Evolutionary conservation across 1,140 invertebrate genomes (phyloP).

Genomic region (Brachystomella parvula): DNA sequence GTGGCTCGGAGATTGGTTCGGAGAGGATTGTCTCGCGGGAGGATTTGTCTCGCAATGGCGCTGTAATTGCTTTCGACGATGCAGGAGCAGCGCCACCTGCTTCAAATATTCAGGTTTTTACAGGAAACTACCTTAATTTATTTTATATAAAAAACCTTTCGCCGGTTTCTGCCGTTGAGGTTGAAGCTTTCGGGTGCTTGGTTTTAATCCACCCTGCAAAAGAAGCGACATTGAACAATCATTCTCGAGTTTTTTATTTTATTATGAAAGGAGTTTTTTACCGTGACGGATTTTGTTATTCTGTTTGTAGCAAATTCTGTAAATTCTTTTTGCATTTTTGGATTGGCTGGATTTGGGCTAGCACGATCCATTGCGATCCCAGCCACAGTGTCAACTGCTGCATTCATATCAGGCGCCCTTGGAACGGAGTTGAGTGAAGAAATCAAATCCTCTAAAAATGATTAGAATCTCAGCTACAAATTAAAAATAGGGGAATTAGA

Average conservation of each 20-base stretch:
- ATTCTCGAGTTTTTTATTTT: not conserved
- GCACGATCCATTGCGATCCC: not conserved
- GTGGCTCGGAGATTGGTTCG: too few species aligned
- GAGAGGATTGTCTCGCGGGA: too few species aligned
- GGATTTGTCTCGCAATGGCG: too few species aligned
- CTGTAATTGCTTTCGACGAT: too few species aligned
- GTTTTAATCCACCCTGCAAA: not conserved
- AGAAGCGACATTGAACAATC: too few species aligned
- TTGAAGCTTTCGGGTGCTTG: not conserved
- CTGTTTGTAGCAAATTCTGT: not conserved
- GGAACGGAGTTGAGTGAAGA: too few species aligned
- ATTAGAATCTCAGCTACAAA: too few species aligned
- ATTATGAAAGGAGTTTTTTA: not conserved
- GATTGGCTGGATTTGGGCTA: conserved; percentile 4
- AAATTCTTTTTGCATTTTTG: conserved; percentile 7
- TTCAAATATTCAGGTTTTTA: too few species aligned
- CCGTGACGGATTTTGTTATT: not conserved
- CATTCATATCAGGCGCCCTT: not conserved
- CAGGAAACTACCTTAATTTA: too few species aligned
- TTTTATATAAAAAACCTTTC: too few species aligned
- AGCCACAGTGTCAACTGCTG: not conserved
- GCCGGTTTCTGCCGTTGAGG: not conserved
- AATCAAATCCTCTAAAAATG: too few species aligned
- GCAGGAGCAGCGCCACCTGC: too few species aligned
- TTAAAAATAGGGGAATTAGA: not conserved